Evolutionary conservation across 2,113 vertebrate species (phyloP), one percentile per base, ranked within the genome.

Genomic region (Osmerus mordax): DNA sequence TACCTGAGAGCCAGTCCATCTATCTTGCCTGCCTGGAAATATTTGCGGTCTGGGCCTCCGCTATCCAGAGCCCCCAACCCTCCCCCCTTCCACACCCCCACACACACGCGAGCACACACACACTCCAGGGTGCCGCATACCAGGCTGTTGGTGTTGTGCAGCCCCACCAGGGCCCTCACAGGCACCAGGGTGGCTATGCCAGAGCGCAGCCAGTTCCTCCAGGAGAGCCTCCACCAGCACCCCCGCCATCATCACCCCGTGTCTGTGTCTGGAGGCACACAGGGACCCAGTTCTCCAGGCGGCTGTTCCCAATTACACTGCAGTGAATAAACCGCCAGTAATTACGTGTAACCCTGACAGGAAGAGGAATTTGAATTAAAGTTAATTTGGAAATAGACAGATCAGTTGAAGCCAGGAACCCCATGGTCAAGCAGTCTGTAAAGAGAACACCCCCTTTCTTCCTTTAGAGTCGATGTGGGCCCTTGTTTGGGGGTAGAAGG

Each of bases 271-370:
- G 71, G 65, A 29, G 25, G 67, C 77, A 82, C 70, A 70, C 76
- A 65, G 77, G 69, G 75, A 77, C 83, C 63, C 25, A 16, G 86
- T 89, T 90, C 83, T 87, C 82, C 82, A 83, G 70, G 83, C 81
- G 83, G 85, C 91, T 92, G 89, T 66, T 86, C 84, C 85, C 89
- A 86, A 88, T 92, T 92, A 91, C 78, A 78, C 52, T 15, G 76
- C 74, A 69, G 75, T 73, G 78, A 75, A 84, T 87, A 88, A 89
- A 90, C 81, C 81, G 73, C 78, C 85, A 77, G 87, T 91, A 92
- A 92, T 91, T 90, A 89, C 83, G 89, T 84, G 85, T 83, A 86
- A 53, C 86, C 65, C 86, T 32, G 28, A 70, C 86, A 75, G 85
- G 82, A 81, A 88, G 84, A 67, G 62, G 74, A 81, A 79, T 85